A percentile compares a stretch with the other conserved stretches of the same genome.
phyloP scores from a whole-genome alignment of 2,797 vertebrate genomes.

The Centropyge bicolor region DNA sequence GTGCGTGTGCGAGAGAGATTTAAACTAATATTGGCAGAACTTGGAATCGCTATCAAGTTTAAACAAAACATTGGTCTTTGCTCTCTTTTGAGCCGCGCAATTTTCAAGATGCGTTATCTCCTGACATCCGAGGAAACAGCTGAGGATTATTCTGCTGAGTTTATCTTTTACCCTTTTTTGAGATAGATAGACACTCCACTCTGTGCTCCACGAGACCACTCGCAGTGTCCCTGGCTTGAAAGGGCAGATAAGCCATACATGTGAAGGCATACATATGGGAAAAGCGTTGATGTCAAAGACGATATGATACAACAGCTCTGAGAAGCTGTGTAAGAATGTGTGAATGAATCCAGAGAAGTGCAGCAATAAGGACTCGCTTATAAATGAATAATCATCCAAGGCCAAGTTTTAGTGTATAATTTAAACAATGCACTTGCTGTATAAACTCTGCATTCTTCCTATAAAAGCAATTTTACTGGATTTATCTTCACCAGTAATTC shows the following conservation, averaged over 20 bases:
- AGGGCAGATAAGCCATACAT: slow-evolving; percentile 55
- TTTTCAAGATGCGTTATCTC: slow-evolving; percentile 55
- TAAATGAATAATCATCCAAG: slow-evolving; percentile 54
- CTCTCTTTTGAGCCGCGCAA: slow-evolving; percentile 36
- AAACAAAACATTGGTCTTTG: slow-evolving; percentile 58
- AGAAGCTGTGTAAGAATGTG: slow-evolving; percentile 22
- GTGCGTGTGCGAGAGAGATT: slow-evolving; percentile 5
- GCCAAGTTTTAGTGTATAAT: slow-evolving; percentile 45
- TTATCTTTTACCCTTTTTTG: slow-evolving; percentile 65
- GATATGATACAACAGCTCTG: slow-evolving; percentile 36
- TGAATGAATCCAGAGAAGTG: slow-evolving; percentile 36
- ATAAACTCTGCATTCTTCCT: slow-evolving; percentile 23
- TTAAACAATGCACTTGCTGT: slow-evolving; percentile 38
- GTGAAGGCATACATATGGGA: slow-evolving; percentile 42
- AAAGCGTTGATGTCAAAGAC: slow-evolving; percentile 32
- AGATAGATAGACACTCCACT: slow-evolving; percentile 44
- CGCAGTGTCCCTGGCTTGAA: slow-evolving; percentile 35
- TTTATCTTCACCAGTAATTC: slow-evolving; percentile 38
- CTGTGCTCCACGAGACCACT: slow-evolving; percentile 41
- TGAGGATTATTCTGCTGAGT: slow-evolving; percentile 50
- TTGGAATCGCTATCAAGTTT: slow-evolving; percentile 44
- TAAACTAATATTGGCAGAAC: slow-evolving; percentile 56
- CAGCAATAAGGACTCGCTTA: slow-evolving; percentile 32
- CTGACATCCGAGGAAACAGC: slow-evolving; percentile 49
- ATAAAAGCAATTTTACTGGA: slow-evolving; percentile 43